Evolutionary conservation across 1,140 invertebrate genomes (phyloP).

Genomic region (Aphelinus atriplicis): DNA sequence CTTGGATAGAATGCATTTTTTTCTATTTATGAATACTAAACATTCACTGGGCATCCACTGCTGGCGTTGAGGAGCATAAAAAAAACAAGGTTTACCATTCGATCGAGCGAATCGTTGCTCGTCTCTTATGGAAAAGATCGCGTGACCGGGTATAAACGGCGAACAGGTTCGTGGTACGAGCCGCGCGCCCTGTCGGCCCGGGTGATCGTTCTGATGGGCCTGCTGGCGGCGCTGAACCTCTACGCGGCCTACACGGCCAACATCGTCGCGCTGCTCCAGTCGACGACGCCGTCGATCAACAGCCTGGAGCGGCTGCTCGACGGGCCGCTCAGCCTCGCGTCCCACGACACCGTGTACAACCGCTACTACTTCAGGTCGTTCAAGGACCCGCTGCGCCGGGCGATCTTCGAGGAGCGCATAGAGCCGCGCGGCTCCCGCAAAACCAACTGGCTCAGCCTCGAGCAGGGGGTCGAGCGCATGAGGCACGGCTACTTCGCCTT

Average conservation of each 20-base stretch:
- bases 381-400: slow-evolving; percentile 69
- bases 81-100: no score
- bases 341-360: slow-evolving; percentile 72
- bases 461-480: slow-evolving; percentile 70
- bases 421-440: slow-evolving; percentile 39
- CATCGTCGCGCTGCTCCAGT: slow-evolving; percentile 73
- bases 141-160: no score
- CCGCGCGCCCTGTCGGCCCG: slow-evolving; percentile 48
- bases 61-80: no score
- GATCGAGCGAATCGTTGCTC: no score
- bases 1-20: no score
- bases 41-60: no score
- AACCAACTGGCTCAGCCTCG: slow-evolving; percentile 67
- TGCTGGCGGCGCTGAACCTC: slow-evolving; percentile 54
- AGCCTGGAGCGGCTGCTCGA: slow-evolving; percentile 69
- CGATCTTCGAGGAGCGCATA: slow-evolving; percentile 71
- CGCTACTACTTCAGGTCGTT: slow-evolving; percentile 68
- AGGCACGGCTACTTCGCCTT: slow-evolving; percentile 73
- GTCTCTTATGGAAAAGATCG: no score
- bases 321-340: slow-evolving; percentile 70
- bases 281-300: slow-evolving; percentile 70
- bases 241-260: slow-evolving; percentile 75
- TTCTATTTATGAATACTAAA: no score
- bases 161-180: slow-evolving; percentile 52
- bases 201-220: slow-evolving; percentile 52